phyloP scores from a whole-genome alignment of 1,140 invertebrate species.

The Gryon sp. region DNA sequence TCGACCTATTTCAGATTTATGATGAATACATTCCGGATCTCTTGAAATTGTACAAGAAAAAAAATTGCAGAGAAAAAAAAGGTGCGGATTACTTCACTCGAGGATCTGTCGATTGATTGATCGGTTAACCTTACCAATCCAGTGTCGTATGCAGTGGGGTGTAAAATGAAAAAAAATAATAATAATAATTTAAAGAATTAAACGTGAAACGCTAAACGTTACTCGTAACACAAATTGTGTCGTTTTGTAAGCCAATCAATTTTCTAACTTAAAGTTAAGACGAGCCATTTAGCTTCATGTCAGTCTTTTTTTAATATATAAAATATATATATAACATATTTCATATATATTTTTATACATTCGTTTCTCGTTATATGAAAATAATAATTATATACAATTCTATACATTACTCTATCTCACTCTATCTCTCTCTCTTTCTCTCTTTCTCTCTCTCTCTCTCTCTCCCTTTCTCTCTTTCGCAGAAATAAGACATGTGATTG shows the following conservation, averaged over 20 bases:
- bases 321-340: constrained; percentile 26
- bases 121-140: constrained; percentile 15
- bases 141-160: constrained; percentile 47
- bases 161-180: too few species aligned
- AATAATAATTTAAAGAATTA: too few species aligned
- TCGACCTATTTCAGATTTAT: constrained; percentile 7
- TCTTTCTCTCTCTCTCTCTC: too few species aligned
- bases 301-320: neutral
- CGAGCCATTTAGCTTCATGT: constrained; percentile 9
- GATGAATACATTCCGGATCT: constrained; percentile 12
- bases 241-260: constrained; percentile 26
- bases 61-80: neutral
- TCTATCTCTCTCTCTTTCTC: too few species aligned
- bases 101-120: neutral
- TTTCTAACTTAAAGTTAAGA: constrained; percentile 32
- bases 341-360: constrained; percentile 39
- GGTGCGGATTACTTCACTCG: neutral
- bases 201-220: constrained; percentile 1
- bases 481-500: too few species aligned
- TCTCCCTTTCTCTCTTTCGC: too few species aligned
- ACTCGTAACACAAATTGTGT: constrained; percentile 19
- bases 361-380: constrained; percentile 19
- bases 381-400: constrained; percentile 9
- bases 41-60: neutral
- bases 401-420: too few species aligned